A percentile compares a stretch with the other conserved stretches of the same genome.
Evolutionary conservation across 2,888 invertebrate species (phyloP).

Genomic region (Listrodromus nycthemerus): DNA sequence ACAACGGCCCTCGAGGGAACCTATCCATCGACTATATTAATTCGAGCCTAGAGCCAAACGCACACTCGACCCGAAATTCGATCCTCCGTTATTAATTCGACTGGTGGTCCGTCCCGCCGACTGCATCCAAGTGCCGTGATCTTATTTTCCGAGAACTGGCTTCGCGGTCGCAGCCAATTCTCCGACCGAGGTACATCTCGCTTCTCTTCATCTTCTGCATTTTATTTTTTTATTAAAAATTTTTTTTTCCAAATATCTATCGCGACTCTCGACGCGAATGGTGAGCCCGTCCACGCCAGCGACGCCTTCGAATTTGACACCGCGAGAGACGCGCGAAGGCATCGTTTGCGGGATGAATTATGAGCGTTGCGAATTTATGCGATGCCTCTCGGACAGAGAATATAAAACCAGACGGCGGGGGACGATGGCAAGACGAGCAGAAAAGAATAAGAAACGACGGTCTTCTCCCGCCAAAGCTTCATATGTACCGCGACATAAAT

Average conservation of each 20-base stretch:
- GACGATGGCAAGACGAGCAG: conserved; percentile 19
- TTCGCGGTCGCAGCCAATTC: conserved; percentile 10
- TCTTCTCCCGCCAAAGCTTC: background rate
- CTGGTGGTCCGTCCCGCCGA: background rate
- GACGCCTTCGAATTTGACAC: conserved; percentile 59
- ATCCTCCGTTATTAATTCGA: conserved; percentile 58
- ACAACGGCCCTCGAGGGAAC: background rate
- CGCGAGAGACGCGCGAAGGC: conserved; percentile 40
- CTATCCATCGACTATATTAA: conserved; percentile 28
- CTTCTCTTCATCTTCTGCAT: conserved; percentile 21
- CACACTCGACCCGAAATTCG: conserved; percentile 44
- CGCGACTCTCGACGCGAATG: conserved; percentile 24
- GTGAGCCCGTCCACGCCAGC: conserved; percentile 20
- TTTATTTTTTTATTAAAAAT: background rate
- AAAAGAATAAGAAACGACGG: conserved; percentile 19
- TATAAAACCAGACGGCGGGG: conserved; percentile 46
- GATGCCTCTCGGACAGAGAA: conserved; percentile 39
- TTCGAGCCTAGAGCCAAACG: conserved; percentile 15
- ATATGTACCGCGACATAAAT: background rate
- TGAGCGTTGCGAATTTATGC: conserved; percentile 64
- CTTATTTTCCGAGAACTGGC: conserved; percentile 37
- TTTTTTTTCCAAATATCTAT: conserved; percentile 14
- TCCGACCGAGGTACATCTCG: background rate
- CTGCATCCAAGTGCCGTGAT: conserved; percentile 30
- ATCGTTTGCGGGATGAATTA: conserved; percentile 63